These are phyloP conservation scores for Bombus polaris DNA, from an alignment of 1,140 invertebrate genomes.

Conservation along the genomic window DNA sequence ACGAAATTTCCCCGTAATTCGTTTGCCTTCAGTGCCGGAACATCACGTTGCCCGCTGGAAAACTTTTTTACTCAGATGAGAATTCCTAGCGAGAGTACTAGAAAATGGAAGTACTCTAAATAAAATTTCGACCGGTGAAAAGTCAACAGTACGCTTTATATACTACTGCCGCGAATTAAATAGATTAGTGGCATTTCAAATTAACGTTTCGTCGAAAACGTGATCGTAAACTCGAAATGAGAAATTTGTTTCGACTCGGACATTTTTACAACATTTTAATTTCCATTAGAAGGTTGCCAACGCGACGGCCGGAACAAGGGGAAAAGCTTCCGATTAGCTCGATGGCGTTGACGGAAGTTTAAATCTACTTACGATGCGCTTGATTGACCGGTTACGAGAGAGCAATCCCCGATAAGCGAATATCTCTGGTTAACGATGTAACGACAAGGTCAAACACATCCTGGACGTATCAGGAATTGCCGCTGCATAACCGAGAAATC, in stretches of 20 bases:
- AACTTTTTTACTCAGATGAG: too few relatives aligned
- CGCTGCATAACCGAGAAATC: neutral
- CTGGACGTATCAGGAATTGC: conserved; percentile 27
- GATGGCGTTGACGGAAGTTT: conserved; percentile 29
- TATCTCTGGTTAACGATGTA: conserved; percentile 24
- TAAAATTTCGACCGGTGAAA: neutral
- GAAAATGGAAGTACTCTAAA: neutral
- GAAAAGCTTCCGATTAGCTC: neutral
- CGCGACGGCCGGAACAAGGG: neutral
- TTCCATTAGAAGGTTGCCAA: conserved; percentile 8
- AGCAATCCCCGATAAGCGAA: conserved; percentile 31
- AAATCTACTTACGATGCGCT: conserved; percentile 47
- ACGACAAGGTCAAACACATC: neutral
- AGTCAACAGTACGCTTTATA: neutral
- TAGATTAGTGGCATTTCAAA: neutral
- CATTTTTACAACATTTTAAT: conserved; percentile 37
- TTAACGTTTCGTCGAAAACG: neutral
- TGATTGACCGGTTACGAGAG: conserved; percentile 2
- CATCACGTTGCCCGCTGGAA: neutral
- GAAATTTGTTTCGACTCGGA: neutral
- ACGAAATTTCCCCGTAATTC: neutral
- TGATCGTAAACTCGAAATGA: neutral
- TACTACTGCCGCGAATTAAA: neutral
- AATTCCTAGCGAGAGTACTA: neutral
- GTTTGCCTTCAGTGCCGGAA: too few relatives aligned